Evolutionary conservation across 2,888 invertebrate species (phyloP).

Genomic region (Rhimphoctona megacephalus): DNA sequence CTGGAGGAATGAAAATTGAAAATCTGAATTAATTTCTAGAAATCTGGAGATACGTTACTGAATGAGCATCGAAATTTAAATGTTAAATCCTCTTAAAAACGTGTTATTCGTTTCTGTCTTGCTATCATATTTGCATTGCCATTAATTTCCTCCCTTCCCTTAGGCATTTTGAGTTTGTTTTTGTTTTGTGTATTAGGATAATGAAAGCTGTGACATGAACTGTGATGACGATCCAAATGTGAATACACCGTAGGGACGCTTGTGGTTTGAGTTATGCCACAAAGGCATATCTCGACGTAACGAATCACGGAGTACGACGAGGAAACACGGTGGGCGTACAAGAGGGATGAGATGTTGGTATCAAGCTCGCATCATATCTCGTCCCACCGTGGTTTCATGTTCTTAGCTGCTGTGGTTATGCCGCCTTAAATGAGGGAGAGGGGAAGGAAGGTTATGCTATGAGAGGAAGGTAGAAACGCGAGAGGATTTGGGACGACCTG

Average conservation of each 20-base stretch:
- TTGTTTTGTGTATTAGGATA: constrained; percentile 1
- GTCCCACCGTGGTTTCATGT: constrained; percentile 52
- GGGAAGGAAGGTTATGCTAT: constrained; percentile 3
- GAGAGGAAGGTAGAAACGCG: constrained; percentile 36
- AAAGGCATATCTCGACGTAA: constrained; percentile 54
- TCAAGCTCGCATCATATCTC: constrained; percentile 59
- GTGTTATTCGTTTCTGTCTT: not conserved
- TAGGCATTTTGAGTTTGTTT: constrained; percentile 5
- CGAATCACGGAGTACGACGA: constrained; percentile 49
- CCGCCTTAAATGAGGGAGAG: constrained; percentile 9
- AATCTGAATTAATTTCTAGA: not conserved
- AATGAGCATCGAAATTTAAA: not conserved
- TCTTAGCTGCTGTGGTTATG: constrained; percentile 63
- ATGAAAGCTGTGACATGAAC: constrained; percentile 20
- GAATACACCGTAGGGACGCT: constrained; percentile 16
- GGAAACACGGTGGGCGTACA: constrained; percentile 27
- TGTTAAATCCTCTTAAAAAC: not conserved
- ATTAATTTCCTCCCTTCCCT: not conserved
- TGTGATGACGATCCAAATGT: constrained; percentile 28
- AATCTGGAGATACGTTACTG: not conserved
- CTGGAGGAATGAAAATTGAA: not conserved
- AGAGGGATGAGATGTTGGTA: constrained; percentile 42
- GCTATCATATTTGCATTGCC: not conserved
- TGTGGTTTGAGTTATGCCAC: constrained; percentile 33
- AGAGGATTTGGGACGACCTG: constrained; percentile 56